Evolutionary conservation across 2,797 vertebrate genomes (phyloP).

Genomic region (Pygocentrus nattereri): DNA sequence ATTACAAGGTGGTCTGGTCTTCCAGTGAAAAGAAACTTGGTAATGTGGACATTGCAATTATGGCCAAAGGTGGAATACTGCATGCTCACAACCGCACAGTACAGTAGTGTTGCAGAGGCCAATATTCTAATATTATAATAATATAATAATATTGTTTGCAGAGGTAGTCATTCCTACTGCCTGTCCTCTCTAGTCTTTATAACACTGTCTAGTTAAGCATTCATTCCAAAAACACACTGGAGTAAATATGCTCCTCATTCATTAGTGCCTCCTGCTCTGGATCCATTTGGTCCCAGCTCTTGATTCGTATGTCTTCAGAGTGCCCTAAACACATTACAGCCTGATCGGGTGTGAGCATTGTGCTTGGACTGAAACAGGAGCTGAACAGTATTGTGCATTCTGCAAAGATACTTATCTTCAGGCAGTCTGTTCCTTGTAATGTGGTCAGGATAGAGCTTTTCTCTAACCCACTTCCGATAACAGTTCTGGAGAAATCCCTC

Average conservation of each 20-base stretch:
- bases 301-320: neutral
- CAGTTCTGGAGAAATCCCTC: conserved; percentile 9
- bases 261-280: conserved; percentile 40
- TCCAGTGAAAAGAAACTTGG: too few relatives aligned
- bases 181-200: too few relatives aligned
- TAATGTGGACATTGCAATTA: too few relatives aligned
- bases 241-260: neutral
- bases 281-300: conserved; percentile 19
- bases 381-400: neutral
- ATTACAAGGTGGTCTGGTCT: too few relatives aligned
- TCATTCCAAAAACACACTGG: neutral
- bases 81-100: too few relatives aligned
- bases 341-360: neutral
- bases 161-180: too few relatives aligned
- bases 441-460: neutral
- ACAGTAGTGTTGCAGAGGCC: too few relatives aligned
- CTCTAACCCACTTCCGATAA: neutral
- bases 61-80: too few relatives aligned
- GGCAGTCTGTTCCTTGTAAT: neutral
- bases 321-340: conserved; percentile 28
- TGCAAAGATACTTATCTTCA: neutral
- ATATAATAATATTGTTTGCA: too few relatives aligned
- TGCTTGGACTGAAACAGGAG: neutral
- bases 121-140: too few relatives aligned
- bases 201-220: neutral